These are phyloP conservation scores for Halictus ligatus DNA, from an alignment of 2,888 invertebrate species.

Conservation along the genomic window DNA sequence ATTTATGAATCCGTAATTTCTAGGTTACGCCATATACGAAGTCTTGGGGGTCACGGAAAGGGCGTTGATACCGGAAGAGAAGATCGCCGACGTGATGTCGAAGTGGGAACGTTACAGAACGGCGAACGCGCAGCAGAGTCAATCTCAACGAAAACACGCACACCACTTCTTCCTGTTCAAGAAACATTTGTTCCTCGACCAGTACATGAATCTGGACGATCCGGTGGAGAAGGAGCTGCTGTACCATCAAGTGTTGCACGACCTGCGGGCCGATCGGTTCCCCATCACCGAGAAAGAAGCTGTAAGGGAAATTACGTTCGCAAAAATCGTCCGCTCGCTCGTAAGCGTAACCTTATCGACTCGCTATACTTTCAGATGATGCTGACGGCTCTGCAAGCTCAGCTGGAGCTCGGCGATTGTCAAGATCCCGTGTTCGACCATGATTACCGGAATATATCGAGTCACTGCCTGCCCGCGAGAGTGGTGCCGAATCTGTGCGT, in stretches of 20 bases:
- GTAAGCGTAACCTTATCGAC: background rate
- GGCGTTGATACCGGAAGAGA: slow-evolving; percentile 93
- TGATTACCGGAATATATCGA: slow-evolving; percentile 89
- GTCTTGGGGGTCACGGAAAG: slow-evolving; percentile 95
- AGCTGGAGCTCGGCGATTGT: slow-evolving; percentile 95
- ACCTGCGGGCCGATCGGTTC: slow-evolving; percentile 95
- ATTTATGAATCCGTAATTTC: no score
- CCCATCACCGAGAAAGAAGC: slow-evolving; percentile 98
- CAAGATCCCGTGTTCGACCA: slow-evolving; percentile 87
- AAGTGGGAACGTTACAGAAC: slow-evolving; percentile 96
- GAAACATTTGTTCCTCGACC: slow-evolving; percentile 93
- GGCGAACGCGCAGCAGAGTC: slow-evolving; percentile 86
- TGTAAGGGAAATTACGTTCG: slow-evolving; percentile 86
- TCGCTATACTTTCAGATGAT: slow-evolving; percentile 89
- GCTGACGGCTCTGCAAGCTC: slow-evolving; percentile 96
- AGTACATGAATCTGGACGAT: slow-evolving; percentile 91
- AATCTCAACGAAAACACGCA: slow-evolving; percentile 84
- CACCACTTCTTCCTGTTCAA: slow-evolving; percentile 91
- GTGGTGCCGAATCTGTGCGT: slow-evolving; percentile 91
- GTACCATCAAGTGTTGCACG: slow-evolving; percentile 96
- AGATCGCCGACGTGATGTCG: slow-evolving; percentile 97
- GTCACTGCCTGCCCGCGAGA: slow-evolving; percentile 93
- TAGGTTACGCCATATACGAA: slow-evolving; percentile 96
- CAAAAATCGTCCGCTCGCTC: no score
- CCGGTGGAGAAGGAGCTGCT: slow-evolving; percentile 97